Evolutionary conservation across 2,797 vertebrate genomes (phyloP).

Genomic region (Argyrosomus regius): DNA sequence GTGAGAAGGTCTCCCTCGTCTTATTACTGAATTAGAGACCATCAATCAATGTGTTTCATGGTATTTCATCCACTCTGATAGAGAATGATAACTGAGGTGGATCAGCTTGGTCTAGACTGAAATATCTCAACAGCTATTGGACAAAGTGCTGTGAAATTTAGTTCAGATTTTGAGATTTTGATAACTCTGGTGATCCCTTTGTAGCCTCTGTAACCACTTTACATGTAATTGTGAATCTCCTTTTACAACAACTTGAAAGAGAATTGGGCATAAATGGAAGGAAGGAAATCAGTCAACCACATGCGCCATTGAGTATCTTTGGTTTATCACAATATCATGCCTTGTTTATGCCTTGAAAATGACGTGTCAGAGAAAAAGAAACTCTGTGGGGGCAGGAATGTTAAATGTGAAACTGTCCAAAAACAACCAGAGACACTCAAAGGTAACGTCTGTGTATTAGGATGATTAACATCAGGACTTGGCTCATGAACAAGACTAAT

Average conservation of each 20-base stretch:
- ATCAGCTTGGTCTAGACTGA: too few relatives aligned
- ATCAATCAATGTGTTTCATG: background rate
- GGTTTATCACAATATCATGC: background rate
- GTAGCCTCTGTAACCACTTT: background rate
- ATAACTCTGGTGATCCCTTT: too few relatives aligned
- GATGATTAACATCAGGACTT: background rate
- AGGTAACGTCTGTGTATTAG: background rate
- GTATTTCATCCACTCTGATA: background rate
- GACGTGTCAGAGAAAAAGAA: background rate
- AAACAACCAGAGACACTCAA: background rate
- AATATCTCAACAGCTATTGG: background rate
- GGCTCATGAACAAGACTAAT: background rate
- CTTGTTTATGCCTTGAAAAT: background rate
- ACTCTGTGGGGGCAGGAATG: background rate
- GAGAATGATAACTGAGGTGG: background rate
- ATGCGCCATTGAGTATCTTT: background rate
- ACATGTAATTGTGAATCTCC: background rate
- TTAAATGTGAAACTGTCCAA: background rate
- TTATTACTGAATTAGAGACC: background rate
- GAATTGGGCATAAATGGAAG: background rate
- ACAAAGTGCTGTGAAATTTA: too few relatives aligned
- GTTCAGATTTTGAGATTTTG: too few relatives aligned
- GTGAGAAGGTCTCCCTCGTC: background rate
- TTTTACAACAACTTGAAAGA: background rate
- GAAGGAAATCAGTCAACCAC: background rate